phyloP scores from a whole-genome alignment of 2,888 invertebrate genomes.

The Drosophila melanocephala region DNA sequence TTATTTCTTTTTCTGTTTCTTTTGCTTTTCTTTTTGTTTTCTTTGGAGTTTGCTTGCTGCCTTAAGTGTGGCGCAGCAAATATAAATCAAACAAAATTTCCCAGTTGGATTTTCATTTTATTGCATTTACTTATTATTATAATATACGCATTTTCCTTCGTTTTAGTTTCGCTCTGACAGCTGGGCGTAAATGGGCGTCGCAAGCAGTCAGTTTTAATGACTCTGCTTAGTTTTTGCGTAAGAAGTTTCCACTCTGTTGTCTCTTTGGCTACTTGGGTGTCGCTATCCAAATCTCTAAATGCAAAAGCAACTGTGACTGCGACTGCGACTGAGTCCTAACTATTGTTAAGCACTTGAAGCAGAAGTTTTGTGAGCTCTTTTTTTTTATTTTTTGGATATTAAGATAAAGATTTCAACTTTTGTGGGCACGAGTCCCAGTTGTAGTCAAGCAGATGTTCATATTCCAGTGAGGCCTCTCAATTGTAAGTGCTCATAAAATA shows the following conservation, averaged over 20 bases:
- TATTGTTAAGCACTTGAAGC: constrained; percentile 66
- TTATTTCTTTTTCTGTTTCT: constrained; percentile 10
- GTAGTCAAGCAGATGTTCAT: constrained; percentile 26
- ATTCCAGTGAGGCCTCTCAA: constrained; percentile 41
- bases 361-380: constrained; percentile 45
- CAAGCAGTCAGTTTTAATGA: constrained; percentile 50
- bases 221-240: constrained; percentile 44
- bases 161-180: constrained; percentile 30
- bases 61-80: constrained; percentile 43
- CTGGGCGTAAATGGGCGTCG: constrained; percentile 39
- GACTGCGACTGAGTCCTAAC: constrained; percentile 49
- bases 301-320: background rate
- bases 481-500: constrained; percentile 54
- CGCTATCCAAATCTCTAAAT: constrained; percentile 23
- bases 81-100: constrained; percentile 82
- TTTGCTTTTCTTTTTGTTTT: constrained; percentile 10
- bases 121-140: constrained; percentile 80
- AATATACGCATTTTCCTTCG: constrained; percentile 51
- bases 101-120: constrained; percentile 82
- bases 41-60: constrained; percentile 21
- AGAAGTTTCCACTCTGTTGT: background rate
- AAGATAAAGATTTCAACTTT: constrained; percentile 67
- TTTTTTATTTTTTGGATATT: constrained; percentile 29
- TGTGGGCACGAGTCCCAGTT: constrained; percentile 23
- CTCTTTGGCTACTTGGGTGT: constrained; percentile 19